Evolutionary conservation across 2,888 invertebrate species (phyloP).

Genomic region (Tupiocoris notatus): DNA sequence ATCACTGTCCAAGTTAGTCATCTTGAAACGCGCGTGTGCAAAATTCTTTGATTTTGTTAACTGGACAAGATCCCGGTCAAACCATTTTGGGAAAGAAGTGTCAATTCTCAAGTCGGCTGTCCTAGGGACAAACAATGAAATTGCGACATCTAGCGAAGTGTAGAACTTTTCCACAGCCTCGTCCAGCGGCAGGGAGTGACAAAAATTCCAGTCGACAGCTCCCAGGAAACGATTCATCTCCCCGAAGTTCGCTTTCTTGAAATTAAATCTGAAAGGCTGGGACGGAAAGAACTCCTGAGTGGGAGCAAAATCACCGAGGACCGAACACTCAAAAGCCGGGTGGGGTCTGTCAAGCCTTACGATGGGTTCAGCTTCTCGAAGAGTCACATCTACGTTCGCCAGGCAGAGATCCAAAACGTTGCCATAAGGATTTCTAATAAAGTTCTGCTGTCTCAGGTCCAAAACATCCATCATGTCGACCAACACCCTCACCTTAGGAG

Average conservation of each 20-base stretch:
- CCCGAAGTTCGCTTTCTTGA: neutral
- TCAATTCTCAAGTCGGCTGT: no score
- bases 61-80: neutral
- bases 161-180: conserved; percentile 9
- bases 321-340: conserved; percentile 16
- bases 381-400: neutral
- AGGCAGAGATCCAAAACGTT: neutral
- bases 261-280: neutral
- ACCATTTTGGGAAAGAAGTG: neutral
- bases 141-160: neutral
- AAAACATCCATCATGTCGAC: no score
- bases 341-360: no score
- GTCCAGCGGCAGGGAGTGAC: neutral
- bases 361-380: neutral
- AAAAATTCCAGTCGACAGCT: neutral
- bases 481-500: no score
- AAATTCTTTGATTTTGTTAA: neutral
- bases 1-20: neutral
- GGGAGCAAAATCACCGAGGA: neutral
- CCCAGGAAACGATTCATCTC: neutral
- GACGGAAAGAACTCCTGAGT: neutral
- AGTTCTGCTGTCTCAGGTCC: no score
- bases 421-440: neutral
- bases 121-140: no score
- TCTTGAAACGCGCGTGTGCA: neutral